A percentile compares a stretch with the other conserved stretches of the same genome.
Evolutionary conservation across 2,888 invertebrate genomes (phyloP).

Genomic region (Pandemis cinnamomeana): DNA sequence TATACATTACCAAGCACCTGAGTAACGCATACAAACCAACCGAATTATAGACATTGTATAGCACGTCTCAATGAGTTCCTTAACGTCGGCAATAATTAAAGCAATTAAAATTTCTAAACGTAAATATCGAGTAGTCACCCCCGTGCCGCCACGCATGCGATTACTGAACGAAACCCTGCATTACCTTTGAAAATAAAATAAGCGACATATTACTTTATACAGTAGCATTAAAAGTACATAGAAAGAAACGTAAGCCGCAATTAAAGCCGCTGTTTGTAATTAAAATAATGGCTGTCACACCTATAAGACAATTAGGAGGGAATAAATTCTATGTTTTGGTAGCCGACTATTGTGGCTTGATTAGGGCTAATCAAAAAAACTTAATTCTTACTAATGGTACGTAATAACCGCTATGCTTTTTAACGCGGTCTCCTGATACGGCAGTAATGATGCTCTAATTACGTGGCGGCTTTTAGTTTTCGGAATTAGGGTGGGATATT

Average conservation of each 20-base stretch:
- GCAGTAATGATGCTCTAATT: constrained; percentile 55
- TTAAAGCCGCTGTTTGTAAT: constrained; percentile 76
- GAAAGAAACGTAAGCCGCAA: constrained; percentile 72
- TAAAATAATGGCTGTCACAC: constrained; percentile 84
- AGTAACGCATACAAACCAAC: constrained; percentile 13
- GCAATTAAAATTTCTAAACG: constrained; percentile 40
- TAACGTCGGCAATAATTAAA: constrained; percentile 22
- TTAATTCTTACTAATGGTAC: constrained; percentile 62
- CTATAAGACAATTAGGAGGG: constrained; percentile 80
- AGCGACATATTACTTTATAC: constrained; percentile 36
- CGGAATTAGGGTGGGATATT: constrained; percentile 32
- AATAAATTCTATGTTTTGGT: constrained; percentile 77
- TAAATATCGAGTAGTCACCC: constrained; percentile 32
- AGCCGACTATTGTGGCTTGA: constrained; percentile 54
- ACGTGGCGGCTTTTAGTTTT: constrained; percentile 38
- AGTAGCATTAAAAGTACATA: constrained; percentile 60
- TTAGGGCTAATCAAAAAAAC: constrained; percentile 70
- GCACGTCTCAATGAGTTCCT: constrained; percentile 25
- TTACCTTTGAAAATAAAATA: constrained; percentile 25
- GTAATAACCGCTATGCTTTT: constrained; percentile 54
- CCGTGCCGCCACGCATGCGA: constrained; percentile 22
- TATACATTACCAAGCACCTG: constrained; percentile 16
- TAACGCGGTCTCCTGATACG: constrained; percentile 53
- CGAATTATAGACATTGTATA: constrained; percentile 11
- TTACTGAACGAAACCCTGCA: constrained; percentile 27